phyloP scores from a whole-genome alignment of 2,797 vertebrate species.

The Somateria mollissima region DNA sequence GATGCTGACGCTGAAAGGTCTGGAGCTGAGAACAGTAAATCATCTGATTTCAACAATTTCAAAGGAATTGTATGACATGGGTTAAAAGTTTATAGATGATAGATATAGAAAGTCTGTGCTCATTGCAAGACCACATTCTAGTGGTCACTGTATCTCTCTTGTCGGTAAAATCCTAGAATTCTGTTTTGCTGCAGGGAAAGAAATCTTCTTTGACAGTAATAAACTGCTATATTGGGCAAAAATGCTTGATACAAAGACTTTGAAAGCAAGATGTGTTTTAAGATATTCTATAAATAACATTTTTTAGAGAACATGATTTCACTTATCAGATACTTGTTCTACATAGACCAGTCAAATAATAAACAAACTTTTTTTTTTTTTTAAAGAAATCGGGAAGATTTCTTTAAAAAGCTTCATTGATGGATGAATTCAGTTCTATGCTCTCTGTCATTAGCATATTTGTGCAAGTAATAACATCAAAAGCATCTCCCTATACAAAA shows the following conservation, averaged over 20 bases:
- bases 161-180: conserved; percentile 14
- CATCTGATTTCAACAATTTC: conserved; percentile 64
- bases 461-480: neutral
- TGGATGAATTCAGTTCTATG: conserved; percentile 23
- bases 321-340: neutral
- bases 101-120: conserved; percentile 64
- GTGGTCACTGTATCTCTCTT: neutral
- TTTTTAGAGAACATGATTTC: conserved; percentile 28
- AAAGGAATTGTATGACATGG: conserved; percentile 69
- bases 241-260: conserved; percentile 2
- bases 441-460: neutral
- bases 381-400: neutral
- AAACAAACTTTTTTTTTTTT: neutral
- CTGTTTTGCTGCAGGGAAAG: conserved; percentile 39
- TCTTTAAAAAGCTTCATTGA: neutral
- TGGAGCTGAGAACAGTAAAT: conserved; percentile 74
- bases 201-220: conserved; percentile 34
- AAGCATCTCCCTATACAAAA: neutral
- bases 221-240: conserved; percentile 24
- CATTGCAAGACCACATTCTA: conserved; percentile 70
- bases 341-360: neutral
- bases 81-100: conserved; percentile 78
- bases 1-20: conserved; percentile 73
- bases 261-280: neutral
- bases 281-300: conserved; percentile 24